Conservation (phyloP, 2,797 vertebrate genomes). For the Pseudotriccus pelzelni region DNA sequence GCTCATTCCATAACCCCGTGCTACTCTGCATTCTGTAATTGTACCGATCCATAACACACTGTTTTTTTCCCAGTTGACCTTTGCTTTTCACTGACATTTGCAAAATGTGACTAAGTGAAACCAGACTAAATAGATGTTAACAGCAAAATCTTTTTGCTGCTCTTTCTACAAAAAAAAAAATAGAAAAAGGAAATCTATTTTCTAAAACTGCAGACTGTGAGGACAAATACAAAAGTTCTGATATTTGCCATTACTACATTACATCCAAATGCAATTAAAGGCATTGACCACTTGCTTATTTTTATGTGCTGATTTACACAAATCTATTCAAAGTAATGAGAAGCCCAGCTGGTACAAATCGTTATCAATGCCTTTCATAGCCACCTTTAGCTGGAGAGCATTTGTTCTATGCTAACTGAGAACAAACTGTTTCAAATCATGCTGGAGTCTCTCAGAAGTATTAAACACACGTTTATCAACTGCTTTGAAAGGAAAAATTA, state of each 20-base stretch:
- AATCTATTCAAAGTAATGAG: slow-evolving; percentile 64
- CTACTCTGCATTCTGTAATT: slow-evolving; percentile 11
- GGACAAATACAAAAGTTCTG: slow-evolving; percentile 8
- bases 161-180: not conserved
- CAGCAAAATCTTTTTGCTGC: slow-evolving; percentile 9
- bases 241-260: not conserved
- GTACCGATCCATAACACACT: slow-evolving; percentile 41
- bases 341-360: slow-evolving; percentile 48
- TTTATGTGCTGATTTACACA: slow-evolving; percentile 52
- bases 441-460: slow-evolving; percentile 48
- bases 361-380: slow-evolving; percentile 48
- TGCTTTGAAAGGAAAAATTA: slow-evolving; percentile 40
- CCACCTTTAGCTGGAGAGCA: slow-evolving; percentile 56
- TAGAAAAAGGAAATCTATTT: not conserved
- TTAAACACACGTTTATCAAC: slow-evolving; percentile 36
- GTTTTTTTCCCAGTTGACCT: slow-evolving; percentile 30
- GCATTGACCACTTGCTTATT: slow-evolving; percentile 62
- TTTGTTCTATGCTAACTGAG: slow-evolving; percentile 45
- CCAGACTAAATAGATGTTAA: slow-evolving; percentile 42
- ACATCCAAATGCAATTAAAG: slow-evolving; percentile 42
- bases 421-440: slow-evolving; percentile 59
- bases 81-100: slow-evolving; percentile 61
- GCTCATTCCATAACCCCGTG: not conserved
- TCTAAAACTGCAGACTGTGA: not conserved
- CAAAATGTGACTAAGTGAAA: slow-evolving; percentile 60